Evolutionary conservation across 2,113 vertebrate genomes (phyloP).

Genomic region (Paraplagusia blochii): DNA sequence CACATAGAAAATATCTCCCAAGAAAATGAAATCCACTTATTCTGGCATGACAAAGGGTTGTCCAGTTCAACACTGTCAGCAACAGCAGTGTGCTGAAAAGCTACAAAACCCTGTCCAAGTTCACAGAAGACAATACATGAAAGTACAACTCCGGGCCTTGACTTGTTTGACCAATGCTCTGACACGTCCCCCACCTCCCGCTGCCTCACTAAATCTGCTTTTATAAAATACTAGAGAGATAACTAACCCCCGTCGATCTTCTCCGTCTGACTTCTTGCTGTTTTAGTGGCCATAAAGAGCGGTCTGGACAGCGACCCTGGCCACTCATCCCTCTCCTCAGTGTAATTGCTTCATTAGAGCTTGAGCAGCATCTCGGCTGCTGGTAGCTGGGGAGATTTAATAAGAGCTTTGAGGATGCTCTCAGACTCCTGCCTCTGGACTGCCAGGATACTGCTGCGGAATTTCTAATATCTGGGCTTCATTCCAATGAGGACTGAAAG

Average conservation of each 20-base stretch:
- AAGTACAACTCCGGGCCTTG: no score
- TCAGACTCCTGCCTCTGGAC: conserved; percentile 45
- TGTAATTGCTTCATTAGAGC: conserved; percentile 64
- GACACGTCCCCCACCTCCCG: background rate
- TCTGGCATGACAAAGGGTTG: no score
- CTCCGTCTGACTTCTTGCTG: conserved; percentile 33
- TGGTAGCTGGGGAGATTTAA: conserved; percentile 65
- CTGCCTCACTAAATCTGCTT: conserved; percentile 20
- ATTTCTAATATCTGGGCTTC: conserved; percentile 65
- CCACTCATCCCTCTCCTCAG: conserved; percentile 33
- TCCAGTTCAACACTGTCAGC: no score
- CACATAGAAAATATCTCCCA: no score
- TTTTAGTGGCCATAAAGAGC: conserved; percentile 17
- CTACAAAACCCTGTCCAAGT: no score
- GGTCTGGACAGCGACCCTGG: background rate
- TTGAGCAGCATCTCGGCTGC: conserved; percentile 43
- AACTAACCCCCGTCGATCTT: conserved; percentile 24
- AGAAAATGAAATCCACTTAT: no score
- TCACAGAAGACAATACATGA: no score
- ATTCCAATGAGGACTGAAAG: conserved; percentile 52
- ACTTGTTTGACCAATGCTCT: background rate
- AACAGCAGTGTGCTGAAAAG: no score
- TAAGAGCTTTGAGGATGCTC: conserved; percentile 50
- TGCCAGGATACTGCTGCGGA: conserved; percentile 60
- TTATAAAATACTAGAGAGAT: conserved; percentile 30